phyloP scores from a whole-genome alignment of 2,113 vertebrate species.

The Rutilus rutilus region DNA sequence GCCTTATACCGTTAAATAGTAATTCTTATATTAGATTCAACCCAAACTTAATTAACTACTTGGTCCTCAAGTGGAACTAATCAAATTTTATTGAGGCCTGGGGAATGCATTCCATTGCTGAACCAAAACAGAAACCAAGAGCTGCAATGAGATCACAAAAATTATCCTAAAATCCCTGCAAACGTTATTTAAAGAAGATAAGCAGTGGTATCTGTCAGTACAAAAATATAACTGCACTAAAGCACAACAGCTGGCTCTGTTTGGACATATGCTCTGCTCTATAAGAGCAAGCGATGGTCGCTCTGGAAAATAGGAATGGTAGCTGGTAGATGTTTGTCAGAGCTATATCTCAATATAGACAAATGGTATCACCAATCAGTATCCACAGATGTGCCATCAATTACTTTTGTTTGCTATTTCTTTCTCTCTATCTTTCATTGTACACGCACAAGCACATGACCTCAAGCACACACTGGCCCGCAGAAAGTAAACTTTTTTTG shows the following conservation, averaged over 20 bases:
- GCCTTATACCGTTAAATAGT: conserved; percentile 19
- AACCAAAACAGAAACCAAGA: conserved; percentile 23
- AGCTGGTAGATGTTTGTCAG: conserved; percentile 2
- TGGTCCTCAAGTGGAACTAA: conserved; percentile 44
- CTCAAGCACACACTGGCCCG: background rate
- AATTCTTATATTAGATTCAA: conserved; percentile 39
- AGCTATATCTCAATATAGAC: conserved; percentile 24
- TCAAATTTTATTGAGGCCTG: conserved; percentile 34
- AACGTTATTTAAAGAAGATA: conserved; percentile 21
- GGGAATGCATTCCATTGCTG: conserved; percentile 37
- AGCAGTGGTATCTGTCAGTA: background rate
- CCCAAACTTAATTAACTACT: conserved; percentile 46
- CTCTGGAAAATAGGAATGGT: conserved; percentile 21
- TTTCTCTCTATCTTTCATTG: conserved; percentile 7
- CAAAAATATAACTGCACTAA: conserved; percentile 23
- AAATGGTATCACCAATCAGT: conserved; percentile 28
- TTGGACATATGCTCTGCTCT: conserved; percentile 29
- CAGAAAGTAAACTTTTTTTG: background rate
- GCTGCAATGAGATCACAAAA: conserved; percentile 8
- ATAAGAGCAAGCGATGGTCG: background rate
- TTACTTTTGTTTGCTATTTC: conserved; percentile 27
- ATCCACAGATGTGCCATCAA: conserved; percentile 28
- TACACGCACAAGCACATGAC: conserved; percentile 12
- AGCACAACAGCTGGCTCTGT: conserved; percentile 35
- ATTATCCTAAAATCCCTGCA: background rate